Percentiles rank a stretch among this genome's conserved stretches.
These are phyloP conservation scores for Caenorhabditis sp. DNA, from an alignment of 2,888 invertebrate species.

Conservation along the genomic window DNA sequence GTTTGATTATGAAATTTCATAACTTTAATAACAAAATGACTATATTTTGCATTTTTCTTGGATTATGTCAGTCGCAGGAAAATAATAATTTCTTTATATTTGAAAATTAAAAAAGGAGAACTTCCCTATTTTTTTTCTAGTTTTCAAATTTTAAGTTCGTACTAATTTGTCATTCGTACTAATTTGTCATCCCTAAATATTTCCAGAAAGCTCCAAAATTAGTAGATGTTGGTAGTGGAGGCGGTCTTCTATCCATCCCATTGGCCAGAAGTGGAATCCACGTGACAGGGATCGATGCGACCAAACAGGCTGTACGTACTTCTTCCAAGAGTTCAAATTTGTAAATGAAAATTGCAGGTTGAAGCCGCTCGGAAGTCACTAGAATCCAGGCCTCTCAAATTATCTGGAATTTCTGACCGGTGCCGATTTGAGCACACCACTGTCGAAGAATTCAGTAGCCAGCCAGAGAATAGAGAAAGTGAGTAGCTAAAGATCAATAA, in stretches of 20 bases:
- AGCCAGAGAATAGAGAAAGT: conserved; percentile 20
- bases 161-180: too few relatives aligned
- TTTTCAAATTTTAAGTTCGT: too few relatives aligned
- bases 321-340: neutral
- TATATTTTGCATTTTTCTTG: too few relatives aligned
- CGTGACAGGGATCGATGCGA: conserved; percentile 69
- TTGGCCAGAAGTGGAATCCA: conserved; percentile 64
- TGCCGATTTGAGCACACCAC: conserved; percentile 29
- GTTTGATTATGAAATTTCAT: too few relatives aligned
- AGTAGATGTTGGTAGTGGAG: conserved; percentile 89
- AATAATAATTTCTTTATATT: too few relatives aligned
- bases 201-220: conserved; percentile 7
- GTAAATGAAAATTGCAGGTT: conserved; percentile 12
- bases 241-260: conserved; percentile 80
- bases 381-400: conserved; percentile 12
- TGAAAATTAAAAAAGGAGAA: too few relatives aligned
- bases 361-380: conserved; percentile 17
- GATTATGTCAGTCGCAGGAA: too few relatives aligned
- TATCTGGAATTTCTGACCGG: conserved; percentile 11
- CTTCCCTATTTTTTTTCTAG: too few relatives aligned
- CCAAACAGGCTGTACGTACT: conserved; percentile 38
- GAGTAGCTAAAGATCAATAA: neutral
- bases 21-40: too few relatives aligned
- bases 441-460: conserved; percentile 32
- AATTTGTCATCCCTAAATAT: too few relatives aligned